Base-by-base conservation (phyloP, 2,888 invertebrate species). In the Cephus nigrinus region DNA sequence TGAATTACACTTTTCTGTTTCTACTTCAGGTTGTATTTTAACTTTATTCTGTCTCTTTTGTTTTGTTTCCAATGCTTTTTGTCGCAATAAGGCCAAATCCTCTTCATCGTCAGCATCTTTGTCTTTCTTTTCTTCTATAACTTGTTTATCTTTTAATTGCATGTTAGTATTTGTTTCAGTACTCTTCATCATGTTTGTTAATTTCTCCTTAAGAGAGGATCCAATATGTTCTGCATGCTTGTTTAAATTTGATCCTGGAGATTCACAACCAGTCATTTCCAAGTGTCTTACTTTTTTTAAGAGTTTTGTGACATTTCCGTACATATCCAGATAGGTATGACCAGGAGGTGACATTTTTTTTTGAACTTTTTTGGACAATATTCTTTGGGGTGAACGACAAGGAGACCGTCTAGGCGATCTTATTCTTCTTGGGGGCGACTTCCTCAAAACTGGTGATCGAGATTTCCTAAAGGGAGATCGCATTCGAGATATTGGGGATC, bases 1-100 rank as follows among this genome's bases (percentile, higher is more conserved):
- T 32, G 71, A 71, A 71, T 71, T 71, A 69, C 55, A 23, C 34
- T 84, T 78, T 12, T 79, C 79, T 30, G 35, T 76, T 55, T 79
- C 85, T 15, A 75, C 77, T 12, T 76, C 68, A 15, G 78, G 79
- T 2, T 72, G 15, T n/a, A 31, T 69, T 40, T 76, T 73, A 4
- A 23, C 36, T 30, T 79, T 77, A 15, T n/a, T 75, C 2, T 71
- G 71, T 73, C 85, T 89, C 30, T 84, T 86, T 5, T 86, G 87
- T 69, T 91, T 90, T 0, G 91, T 91, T 75, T 90, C 86, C 4
- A 91, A 83, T 3, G 91, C 90, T 73, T 86, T 85, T 69, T 89
- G 89, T 23, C 91, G 84, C 11, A 90, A 77, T 0, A 86, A 74
- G 3, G 88, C 87, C 4, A 88, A 76, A 77, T 91, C 91, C 0